phyloP scores from a whole-genome alignment of 2,888 invertebrate species.

The Taphrorychus bicolor region DNA sequence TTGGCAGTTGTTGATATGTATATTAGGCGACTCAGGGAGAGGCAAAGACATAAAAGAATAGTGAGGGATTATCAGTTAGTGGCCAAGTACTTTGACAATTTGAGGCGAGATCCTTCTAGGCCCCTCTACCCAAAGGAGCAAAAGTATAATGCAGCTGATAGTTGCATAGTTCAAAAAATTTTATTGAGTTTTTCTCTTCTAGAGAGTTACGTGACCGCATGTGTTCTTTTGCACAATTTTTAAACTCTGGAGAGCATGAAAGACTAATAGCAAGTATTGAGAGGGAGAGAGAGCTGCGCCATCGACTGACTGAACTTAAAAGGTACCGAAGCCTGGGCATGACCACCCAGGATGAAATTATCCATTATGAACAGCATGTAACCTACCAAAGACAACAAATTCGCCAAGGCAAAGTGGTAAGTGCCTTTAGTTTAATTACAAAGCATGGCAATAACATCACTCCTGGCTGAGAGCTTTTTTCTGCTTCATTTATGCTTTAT shows the following conservation, averaged over 20 bases:
- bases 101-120: conserved; percentile 54
- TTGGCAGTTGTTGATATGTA: conserved; percentile 94
- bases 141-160: too few relatives aligned
- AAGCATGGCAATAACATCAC: neutral
- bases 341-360: conserved; percentile 82
- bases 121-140: conserved; percentile 75
- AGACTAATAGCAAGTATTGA: conserved; percentile 79
- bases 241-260: conserved; percentile 84
- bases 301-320: conserved; percentile 81
- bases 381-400: conserved; percentile 67
- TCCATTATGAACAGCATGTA: conserved; percentile 80
- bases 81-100: conserved; percentile 79
- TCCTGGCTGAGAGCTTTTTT: neutral
- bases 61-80: conserved; percentile 91
- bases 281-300: conserved; percentile 83
- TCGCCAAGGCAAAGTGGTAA: conserved; percentile 72
- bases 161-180: too few relatives aligned
- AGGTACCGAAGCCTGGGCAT: conserved; percentile 88
- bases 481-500: neutral
- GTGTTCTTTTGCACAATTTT: conserved; percentile 87
- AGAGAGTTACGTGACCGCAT: conserved; percentile 85
- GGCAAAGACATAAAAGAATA: conserved; percentile 87
- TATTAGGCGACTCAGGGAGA: conserved; percentile 80
- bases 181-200: neutral
- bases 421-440: conserved; percentile 47